These are phyloP conservation scores for Plagodis dolabraria DNA, from an alignment of 2,888 invertebrate genomes.

Conservation along the genomic window DNA sequence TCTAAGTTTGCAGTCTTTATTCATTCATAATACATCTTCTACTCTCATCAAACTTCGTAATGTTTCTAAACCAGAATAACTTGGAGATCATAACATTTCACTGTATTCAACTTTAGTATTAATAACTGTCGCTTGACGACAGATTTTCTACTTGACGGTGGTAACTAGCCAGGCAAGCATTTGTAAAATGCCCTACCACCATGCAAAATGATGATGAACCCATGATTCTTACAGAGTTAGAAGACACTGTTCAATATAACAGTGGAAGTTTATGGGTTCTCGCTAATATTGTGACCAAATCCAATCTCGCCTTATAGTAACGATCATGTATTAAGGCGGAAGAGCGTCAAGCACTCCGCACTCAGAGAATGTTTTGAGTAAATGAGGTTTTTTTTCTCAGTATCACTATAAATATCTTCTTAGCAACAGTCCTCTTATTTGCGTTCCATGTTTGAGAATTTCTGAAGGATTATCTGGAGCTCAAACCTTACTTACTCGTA, in stretches of 20 bases:
- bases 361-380: slow-evolving; percentile 56
- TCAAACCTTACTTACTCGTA: slow-evolving; percentile 6
- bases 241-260: not conserved
- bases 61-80: no score
- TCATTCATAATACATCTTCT: no score
- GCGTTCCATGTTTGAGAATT: slow-evolving; percentile 11
- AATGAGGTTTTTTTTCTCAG: slow-evolving; percentile 44
- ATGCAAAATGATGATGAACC: no score
- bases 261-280: not conserved
- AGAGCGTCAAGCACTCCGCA: slow-evolving; percentile 48
- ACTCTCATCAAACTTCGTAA: no score
- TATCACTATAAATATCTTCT: slow-evolving; percentile 23
- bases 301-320: slow-evolving; percentile 53
- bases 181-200: no score
- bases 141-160: no score
- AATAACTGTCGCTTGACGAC: no score
- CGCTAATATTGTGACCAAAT: slow-evolving; percentile 8
- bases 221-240: no score
- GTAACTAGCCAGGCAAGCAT: no score
- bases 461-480: slow-evolving; percentile 12
- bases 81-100: no score
- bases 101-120: no score
- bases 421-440: slow-evolving; percentile 16
- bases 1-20: no score
- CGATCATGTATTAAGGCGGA: slow-evolving; percentile 59